Evolutionary conservation across 2,797 vertebrate species (phyloP).

Genomic region (Lepidocolaptes lacrymiger): DNA sequence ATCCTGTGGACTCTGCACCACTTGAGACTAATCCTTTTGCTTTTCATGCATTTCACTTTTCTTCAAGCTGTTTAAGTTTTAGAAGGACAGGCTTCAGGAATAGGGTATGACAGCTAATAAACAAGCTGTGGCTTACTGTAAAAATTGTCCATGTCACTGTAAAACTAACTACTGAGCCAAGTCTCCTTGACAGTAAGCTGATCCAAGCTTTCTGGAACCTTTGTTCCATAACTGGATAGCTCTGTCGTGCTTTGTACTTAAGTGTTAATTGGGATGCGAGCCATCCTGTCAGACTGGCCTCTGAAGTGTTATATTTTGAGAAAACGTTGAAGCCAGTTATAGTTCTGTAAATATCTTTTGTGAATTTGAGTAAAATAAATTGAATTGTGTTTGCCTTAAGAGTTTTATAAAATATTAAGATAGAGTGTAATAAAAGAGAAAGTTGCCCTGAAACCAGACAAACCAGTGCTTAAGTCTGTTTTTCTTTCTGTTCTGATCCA

Average conservation of each 20-base stretch:
- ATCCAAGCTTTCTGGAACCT: neutral
- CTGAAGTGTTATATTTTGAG: neutral
- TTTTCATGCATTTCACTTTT: neutral
- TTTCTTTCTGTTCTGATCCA: neutral
- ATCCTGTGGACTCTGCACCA: neutral
- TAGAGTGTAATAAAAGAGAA: neutral
- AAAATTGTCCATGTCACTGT: neutral
- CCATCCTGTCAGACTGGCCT: neutral
- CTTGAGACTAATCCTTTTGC: neutral
- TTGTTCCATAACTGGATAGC: neutral
- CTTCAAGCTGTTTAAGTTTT: neutral
- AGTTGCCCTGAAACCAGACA: neutral
- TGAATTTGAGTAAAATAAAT: slow-evolving; percentile 10
- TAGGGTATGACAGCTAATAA: neutral
- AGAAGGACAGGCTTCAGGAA: neutral
- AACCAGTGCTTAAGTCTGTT: neutral
- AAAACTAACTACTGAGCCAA: neutral
- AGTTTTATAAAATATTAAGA: neutral
- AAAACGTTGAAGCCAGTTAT: neutral
- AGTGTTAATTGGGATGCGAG: neutral
- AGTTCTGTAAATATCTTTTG: slow-evolving; percentile 16
- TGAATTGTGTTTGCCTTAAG: neutral
- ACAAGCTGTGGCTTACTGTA: neutral
- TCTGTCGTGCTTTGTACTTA: neutral
- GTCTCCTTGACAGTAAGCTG: neutral